Conservation (phyloP, 1,140 invertebrate species). For the Trichonephila clavipes region DNA sequence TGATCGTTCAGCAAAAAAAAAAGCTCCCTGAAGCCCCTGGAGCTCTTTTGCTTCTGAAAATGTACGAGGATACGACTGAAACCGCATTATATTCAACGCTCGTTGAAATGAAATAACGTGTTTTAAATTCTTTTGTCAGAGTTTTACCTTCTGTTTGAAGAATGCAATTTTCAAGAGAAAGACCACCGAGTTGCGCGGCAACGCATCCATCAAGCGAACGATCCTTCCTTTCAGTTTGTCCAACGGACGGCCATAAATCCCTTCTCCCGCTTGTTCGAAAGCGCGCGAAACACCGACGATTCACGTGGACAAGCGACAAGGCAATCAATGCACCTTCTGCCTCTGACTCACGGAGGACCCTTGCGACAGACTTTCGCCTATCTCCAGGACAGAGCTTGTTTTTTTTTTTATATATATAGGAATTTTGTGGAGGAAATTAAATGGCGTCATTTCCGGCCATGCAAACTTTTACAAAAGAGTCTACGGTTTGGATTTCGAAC, state of each 20-base stretch:
- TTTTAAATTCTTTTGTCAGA: no score
- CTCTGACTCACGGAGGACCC: background rate
- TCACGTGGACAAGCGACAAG: background rate
- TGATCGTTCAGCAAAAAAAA: no score
- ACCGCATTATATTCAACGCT: background rate
- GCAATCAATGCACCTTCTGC: background rate
- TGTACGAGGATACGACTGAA: background rate
- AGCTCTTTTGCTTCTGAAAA: no score
- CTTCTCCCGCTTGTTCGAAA: background rate
- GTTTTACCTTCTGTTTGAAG: background rate
- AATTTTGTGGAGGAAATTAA: constrained; percentile 39
- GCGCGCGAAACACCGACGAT: background rate
- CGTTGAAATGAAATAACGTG: background rate
- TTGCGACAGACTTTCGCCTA: background rate
- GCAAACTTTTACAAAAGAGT: constrained; percentile 39
- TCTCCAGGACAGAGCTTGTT: background rate
- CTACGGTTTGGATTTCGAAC: background rate
- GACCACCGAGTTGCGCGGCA: background rate
- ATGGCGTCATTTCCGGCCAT: constrained; percentile 65
- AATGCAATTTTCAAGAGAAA: background rate
- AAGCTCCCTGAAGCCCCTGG: no score
- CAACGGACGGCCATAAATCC: background rate
- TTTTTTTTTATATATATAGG: background rate
- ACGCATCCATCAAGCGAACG: background rate
- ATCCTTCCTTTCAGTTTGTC: background rate